phyloP scores from a whole-genome alignment of 2,888 invertebrate genomes.

The Synergus gifuensis region DNA sequence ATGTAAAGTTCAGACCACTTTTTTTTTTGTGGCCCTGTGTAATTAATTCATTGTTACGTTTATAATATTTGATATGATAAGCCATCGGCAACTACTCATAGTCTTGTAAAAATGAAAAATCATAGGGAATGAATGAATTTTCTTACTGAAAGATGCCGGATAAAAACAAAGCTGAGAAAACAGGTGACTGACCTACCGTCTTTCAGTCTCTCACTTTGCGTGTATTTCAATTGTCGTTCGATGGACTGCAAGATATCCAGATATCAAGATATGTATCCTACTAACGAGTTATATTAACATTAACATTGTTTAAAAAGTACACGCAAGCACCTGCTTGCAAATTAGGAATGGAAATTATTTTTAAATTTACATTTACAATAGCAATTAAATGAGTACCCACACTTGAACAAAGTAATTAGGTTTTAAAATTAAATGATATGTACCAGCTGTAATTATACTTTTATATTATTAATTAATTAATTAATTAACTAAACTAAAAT shows the following conservation, averaged over 20 bases:
- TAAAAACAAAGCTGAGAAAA: background rate
- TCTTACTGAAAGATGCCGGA: background rate
- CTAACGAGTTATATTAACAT: background rate
- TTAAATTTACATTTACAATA: background rate
- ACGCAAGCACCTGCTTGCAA: background rate
- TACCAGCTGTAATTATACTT: background rate
- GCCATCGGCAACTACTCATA: too few relatives aligned
- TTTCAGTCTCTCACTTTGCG: background rate
- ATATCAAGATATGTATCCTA: background rate
- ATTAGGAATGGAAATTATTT: background rate
- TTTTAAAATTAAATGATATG: background rate
- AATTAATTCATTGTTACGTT: too few relatives aligned
- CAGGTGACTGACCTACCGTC: background rate
- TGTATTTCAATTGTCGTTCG: background rate
- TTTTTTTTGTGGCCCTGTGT: too few relatives aligned
- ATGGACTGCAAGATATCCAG: background rate
- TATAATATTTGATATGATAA: too few relatives aligned
- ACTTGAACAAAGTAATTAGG: background rate
- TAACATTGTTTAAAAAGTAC: background rate
- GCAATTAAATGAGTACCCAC: background rate
- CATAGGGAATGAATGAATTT: background rate
- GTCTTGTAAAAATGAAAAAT: background rate
- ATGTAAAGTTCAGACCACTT: too few relatives aligned
- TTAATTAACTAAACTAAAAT: too few relatives aligned
- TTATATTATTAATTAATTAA: background rate